These are phyloP conservation scores for Microctonus hyperodae DNA, from an alignment of 2,888 invertebrate genomes.

Conservation along the genomic window DNA sequence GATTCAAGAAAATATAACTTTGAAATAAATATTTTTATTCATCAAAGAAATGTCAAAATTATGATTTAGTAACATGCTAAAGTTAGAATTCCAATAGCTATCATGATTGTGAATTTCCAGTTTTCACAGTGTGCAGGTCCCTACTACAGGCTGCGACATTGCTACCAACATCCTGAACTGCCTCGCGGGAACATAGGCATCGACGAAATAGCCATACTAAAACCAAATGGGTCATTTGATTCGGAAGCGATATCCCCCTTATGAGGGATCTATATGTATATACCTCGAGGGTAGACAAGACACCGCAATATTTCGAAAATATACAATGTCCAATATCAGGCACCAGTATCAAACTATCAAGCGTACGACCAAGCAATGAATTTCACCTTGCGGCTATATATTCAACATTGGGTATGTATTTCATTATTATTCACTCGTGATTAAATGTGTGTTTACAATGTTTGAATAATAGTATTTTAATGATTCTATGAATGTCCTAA, in stretches of 20 bases:
- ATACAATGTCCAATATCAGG: slow-evolving; percentile 56
- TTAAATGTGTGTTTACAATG: neutral
- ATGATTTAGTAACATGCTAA: neutral
- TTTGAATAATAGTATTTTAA: neutral
- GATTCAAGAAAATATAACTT: too few species aligned
- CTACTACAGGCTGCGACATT: slow-evolving; percentile 6
- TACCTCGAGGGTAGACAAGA: slow-evolving; percentile 39
- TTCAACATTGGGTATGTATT: neutral
- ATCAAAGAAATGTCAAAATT: neutral
- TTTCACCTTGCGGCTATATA: neutral
- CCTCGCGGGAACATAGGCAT: slow-evolving; percentile 57
- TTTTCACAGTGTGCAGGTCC: neutral
- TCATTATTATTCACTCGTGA: neutral
- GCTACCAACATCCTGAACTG: slow-evolving; percentile 27
- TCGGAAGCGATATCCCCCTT: slow-evolving; percentile 61
- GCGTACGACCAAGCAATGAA: slow-evolving; percentile 28
- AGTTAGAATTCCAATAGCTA: neutral
- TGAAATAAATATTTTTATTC: neutral
- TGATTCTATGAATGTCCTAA: neutral
- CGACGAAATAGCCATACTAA: slow-evolving; percentile 59
- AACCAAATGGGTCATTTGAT: slow-evolving; percentile 63
- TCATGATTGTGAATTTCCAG: slow-evolving; percentile 3
- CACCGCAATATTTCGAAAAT: slow-evolving; percentile 53
- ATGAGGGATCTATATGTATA: slow-evolving; percentile 52
- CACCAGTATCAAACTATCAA: slow-evolving; percentile 46